Percentiles rank a stretch among this genome's conserved stretches.
Evolutionary conservation across 1,140 invertebrate genomes (phyloP).

Genomic region (Zaprionus capensis): DNA sequence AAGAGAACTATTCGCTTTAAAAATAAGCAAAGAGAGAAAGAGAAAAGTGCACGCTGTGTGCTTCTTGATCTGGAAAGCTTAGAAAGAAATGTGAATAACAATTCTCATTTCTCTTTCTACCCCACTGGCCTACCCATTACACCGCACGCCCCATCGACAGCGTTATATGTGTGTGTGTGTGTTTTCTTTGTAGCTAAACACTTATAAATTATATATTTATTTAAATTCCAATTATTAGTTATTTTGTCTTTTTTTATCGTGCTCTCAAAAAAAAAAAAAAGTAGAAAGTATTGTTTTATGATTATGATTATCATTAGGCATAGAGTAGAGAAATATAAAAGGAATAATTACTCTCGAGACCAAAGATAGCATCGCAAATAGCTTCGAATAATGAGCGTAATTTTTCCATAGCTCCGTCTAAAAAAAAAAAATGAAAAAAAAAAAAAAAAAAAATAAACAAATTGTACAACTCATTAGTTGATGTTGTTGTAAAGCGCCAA

Average conservation of each 20-base stretch:
- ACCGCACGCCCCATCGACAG: not conserved
- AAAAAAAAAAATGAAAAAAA: conserved; percentile 53
- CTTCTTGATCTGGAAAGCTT: not conserved
- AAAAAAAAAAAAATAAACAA: conserved; percentile 68
- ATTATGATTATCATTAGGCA: conserved; percentile 75
- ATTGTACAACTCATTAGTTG: conserved; percentile 80
- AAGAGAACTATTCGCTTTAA: not conserved
- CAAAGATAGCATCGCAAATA: conserved; percentile 83
- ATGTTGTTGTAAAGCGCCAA: conserved; percentile 57
- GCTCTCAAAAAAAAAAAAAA: conserved; percentile 76
- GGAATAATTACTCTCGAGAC: conserved; percentile 82
- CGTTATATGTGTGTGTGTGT: conserved; percentile 19
- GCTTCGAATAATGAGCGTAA: conserved; percentile 82
- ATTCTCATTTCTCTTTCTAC: not conserved
- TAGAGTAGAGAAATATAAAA: conserved; percentile 78
- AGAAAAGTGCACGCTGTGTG: not conserved
- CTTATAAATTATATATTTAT: conserved; percentile 61
- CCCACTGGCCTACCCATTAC: not conserved
- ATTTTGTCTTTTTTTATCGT: conserved; percentile 40
- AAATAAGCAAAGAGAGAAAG: not conserved
- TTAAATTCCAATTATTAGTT: conserved; percentile 44
- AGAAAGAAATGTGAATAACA: not conserved
- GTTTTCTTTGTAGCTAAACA: conserved; percentile 47
- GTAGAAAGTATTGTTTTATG: conserved; percentile 32
- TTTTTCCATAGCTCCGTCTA: conserved; percentile 82